These are phyloP conservation scores for Antrozous pallidus DNA, from an alignment of 2,797 vertebrate genomes.

Conservation along the genomic window DNA sequence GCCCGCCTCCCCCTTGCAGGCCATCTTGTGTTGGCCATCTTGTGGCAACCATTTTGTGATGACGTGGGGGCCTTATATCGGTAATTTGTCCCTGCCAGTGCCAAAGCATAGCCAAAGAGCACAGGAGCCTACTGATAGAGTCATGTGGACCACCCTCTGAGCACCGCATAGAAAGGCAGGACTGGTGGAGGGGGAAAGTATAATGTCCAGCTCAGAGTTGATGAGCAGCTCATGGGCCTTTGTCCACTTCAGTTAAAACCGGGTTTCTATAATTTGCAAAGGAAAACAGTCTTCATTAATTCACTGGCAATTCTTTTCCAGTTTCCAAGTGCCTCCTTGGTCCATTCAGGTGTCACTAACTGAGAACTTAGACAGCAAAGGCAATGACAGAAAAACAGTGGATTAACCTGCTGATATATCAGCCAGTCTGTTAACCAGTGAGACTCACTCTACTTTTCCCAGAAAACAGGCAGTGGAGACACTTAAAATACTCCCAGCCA, in stretches of 20 bases:
- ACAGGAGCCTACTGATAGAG: rapidly evolving
- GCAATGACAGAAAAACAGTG: background rate
- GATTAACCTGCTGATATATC: background rate
- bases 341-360: background rate
- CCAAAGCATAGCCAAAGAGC: background rate
- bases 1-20: too few species aligned
- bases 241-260: background rate
- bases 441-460: background rate
- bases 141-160: background rate
- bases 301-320: background rate
- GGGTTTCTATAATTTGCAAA: background rate
- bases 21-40: too few species aligned
- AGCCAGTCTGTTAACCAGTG: background rate
- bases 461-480: background rate
- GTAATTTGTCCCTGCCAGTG: background rate
- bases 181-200: background rate
- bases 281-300: background rate
- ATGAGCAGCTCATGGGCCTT: background rate
- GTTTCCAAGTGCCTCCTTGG: background rate
- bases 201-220: background rate
- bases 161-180: background rate
- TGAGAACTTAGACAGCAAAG: background rate
- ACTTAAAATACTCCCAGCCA: background rate
- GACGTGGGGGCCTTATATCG: too few species aligned
- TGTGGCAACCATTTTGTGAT: too few species aligned